Evolutionary conservation across 2,113 vertebrate species (phyloP).

Genomic region (Chamaetylas fuelleborni): DNA sequence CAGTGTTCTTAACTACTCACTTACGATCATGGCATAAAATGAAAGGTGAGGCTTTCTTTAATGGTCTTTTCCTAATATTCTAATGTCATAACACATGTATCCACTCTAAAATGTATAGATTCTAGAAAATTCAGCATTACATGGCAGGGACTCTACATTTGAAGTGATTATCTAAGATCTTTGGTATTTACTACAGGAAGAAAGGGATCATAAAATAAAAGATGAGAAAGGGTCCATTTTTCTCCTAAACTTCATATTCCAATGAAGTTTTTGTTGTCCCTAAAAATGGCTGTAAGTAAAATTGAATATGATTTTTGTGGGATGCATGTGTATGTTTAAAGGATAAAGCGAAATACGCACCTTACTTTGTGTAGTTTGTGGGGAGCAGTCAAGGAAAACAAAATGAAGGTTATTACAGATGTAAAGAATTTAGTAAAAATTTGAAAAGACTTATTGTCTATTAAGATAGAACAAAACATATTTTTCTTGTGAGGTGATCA

Average conservation of each 20-base stretch:
- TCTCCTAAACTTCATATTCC: not conserved
- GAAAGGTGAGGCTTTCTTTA: not conserved
- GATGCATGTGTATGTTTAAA: not conserved
- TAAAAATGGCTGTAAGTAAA: not conserved
- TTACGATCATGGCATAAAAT: not conserved
- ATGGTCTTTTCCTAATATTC: not conserved
- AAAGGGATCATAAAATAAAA: not conserved
- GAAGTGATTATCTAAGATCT: not conserved
- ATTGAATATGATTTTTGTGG: not conserved
- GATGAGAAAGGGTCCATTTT: not conserved
- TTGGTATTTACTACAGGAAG: not conserved
- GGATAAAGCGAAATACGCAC: rapidly evolving
- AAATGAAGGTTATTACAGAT: not conserved
- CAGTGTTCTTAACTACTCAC: not conserved
- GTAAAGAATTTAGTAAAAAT: not conserved
- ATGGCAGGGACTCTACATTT: not conserved
- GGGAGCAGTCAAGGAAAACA: not conserved
- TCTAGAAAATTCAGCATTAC: not conserved
- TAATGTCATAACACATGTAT: not conserved
- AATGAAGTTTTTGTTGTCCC: not conserved
- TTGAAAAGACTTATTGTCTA: not conserved
- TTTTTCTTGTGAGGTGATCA: not conserved
- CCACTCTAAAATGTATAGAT: not conserved
- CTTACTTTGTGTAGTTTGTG: not conserved
- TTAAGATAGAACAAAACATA: not conserved